phyloP scores from a whole-genome alignment of 2,888 invertebrate species.

The Crepidodera aurea region DNA sequence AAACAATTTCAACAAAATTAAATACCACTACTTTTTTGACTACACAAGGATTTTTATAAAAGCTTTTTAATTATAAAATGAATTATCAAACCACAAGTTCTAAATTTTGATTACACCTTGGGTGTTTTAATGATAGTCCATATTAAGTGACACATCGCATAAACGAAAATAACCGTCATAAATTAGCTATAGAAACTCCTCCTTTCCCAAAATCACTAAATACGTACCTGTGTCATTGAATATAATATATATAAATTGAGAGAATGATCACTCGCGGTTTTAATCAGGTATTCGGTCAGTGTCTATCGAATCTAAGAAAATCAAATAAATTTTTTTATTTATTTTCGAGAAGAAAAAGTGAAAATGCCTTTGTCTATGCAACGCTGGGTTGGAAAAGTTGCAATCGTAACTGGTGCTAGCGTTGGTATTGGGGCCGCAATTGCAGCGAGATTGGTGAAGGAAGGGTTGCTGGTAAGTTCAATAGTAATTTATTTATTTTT shows the following conservation, averaged over 20 bases:
- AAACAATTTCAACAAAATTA: no score
- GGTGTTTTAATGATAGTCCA: not conserved
- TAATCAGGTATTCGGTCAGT: no score
- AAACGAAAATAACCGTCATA: not conserved
- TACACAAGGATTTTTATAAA: not conserved
- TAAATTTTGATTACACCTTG: not conserved
- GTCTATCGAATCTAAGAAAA: not conserved
- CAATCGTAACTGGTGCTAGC: constrained; percentile 71
- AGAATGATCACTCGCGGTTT: no score
- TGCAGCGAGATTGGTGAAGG: constrained; percentile 58
- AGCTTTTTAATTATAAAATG: not conserved
- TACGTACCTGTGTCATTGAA: not conserved
- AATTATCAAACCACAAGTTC: not conserved
- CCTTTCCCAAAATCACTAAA: not conserved
- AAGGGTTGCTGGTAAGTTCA: constrained; percentile 28
- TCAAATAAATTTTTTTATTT: not conserved
- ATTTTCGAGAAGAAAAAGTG: not conserved
- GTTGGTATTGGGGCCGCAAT: constrained; percentile 68
- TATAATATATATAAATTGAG: not conserved
- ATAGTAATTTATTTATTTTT: not conserved
- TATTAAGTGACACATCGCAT: not conserved
- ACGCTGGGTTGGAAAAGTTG: constrained; percentile 68
- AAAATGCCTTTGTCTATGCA: constrained; percentile 59
- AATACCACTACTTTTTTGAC: not conserved
- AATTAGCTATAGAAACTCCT: not conserved